Base-by-base conservation (phyloP, 2,797 vertebrate species). In the Poecilia picta region DNA sequence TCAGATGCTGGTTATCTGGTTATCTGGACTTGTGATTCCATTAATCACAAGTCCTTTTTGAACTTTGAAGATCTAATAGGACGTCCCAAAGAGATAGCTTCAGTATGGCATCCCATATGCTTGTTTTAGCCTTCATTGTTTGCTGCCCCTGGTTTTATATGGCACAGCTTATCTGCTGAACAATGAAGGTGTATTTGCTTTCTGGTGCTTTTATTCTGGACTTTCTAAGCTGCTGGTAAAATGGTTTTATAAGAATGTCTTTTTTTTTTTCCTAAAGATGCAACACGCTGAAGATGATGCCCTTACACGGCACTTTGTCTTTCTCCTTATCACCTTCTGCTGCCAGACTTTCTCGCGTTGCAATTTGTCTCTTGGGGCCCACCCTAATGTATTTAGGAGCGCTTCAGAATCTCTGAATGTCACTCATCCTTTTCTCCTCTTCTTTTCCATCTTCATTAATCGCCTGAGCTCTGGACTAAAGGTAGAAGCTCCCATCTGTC, bases 321-420 rank as follows among this genome's bases (percentile, higher is more conserved):
- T 64, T 49, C 53, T 47, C 31, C 71, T 73, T 47, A 64, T 79
- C 77, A 47, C 45, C 43, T 73, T 79, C 71, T 33, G 41, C 68
- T 78, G 53, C 39, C 51, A 78, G 28, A 72, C 39, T 72, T 36
- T 47, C 70, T 73, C 77, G 28, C 16, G 39, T 49, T 62, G 71
- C 23, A 49, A 31, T 49, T 73, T 39, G 59, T 73, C 55, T 57
- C 45, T 33, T 36, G 49, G 41, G 68, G 15, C 36, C 41, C 51
- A 59, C 45, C 76, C 45, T 46, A 20, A 64, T 73, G 25, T 49
- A 64, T 49, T 73, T 62, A 73, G 33, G 12, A 23, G 72, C 36
- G 28, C 31, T 78, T 8, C 23, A 73, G 41, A 47, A 53, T 20
- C 13, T 72, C 45, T 15, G 23, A 39, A 45, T 57, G 18, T 47